These are phyloP conservation scores for Cynodonichthys magdalenae DNA, from an alignment of 2,797 vertebrate genomes.

Conservation along the genomic window DNA sequence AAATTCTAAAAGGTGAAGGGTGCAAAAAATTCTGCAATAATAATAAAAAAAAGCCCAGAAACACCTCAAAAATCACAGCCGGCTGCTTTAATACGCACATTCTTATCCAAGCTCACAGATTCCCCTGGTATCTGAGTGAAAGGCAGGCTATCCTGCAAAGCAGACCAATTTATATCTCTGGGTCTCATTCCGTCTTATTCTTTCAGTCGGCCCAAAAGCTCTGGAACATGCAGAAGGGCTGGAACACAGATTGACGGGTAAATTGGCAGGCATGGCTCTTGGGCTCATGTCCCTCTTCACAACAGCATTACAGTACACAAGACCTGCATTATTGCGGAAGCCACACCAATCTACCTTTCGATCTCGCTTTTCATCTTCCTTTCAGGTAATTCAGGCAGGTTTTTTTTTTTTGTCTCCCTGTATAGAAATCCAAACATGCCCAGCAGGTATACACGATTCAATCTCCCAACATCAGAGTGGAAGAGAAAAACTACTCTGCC, in stretches of 20 bases:
- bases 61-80: background rate
- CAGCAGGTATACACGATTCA: slow-evolving; percentile 5
- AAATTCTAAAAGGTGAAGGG: slow-evolving; percentile 1
- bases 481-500: background rate
- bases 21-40: background rate
- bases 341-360: slow-evolving; percentile 1
- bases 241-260: slow-evolving; percentile 12
- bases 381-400: slow-evolving; percentile 9
- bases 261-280: slow-evolving; percentile 20
- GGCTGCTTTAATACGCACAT: background rate
- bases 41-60: background rate
- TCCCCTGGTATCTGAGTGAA: background rate
- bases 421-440: background rate
- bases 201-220: slow-evolving; percentile 11
- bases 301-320: background rate
- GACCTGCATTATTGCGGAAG: slow-evolving; percentile 3
- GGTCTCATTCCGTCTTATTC: slow-evolving; percentile 14
- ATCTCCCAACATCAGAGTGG: slow-evolving; percentile 1
- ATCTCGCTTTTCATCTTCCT: slow-evolving; percentile 6
- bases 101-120: slow-evolving; percentile 2
- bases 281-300: slow-evolving; percentile 10
- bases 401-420: background rate
- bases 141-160: background rate
- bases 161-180: slow-evolving; percentile 6
- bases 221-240: background rate